phyloP scores from a whole-genome alignment of 1,140 invertebrate genomes.

The Conus ventricosus region DNA sequence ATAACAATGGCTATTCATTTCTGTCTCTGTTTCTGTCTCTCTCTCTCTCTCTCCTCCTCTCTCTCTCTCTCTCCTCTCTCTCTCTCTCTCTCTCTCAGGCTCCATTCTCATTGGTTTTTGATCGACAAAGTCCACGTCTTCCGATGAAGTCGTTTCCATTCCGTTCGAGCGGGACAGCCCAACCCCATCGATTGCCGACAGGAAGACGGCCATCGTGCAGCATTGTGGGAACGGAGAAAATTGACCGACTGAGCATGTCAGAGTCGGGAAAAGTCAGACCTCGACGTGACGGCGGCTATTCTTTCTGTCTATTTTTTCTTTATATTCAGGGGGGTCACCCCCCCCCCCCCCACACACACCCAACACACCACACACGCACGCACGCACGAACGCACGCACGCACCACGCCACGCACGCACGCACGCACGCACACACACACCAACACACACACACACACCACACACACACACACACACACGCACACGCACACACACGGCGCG shows the following conservation, averaged over 20 bases:
- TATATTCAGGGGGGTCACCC: no score
- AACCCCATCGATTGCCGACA: not conserved
- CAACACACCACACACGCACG: no score
- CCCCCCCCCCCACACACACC: no score
- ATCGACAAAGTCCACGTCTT: conserved; percentile 9
- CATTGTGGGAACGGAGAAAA: not conserved
- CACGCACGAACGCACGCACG: no score
- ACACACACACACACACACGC: not conserved
- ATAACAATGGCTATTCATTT: no score
- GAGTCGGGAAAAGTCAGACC: not conserved
- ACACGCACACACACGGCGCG: not conserved
- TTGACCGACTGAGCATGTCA: not conserved
- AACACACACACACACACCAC: not conserved
- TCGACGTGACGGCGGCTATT: no score
- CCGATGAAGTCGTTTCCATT: conserved; percentile 1
- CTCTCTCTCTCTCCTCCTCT: not conserved
- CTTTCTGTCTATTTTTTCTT: no score
- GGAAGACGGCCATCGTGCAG: not conserved
- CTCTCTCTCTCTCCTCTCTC: not conserved
- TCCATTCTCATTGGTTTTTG: not conserved
- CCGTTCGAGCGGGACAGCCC: not conserved
- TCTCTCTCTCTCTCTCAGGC: not conserved
- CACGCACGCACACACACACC: no score
- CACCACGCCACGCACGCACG: no score
- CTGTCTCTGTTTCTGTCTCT: not conserved